A percentile compares a stretch with the other conserved stretches of the same genome.
Evolutionary conservation across 2,888 invertebrate species (phyloP).

Genomic region (Argyresthia goedartella): DNA sequence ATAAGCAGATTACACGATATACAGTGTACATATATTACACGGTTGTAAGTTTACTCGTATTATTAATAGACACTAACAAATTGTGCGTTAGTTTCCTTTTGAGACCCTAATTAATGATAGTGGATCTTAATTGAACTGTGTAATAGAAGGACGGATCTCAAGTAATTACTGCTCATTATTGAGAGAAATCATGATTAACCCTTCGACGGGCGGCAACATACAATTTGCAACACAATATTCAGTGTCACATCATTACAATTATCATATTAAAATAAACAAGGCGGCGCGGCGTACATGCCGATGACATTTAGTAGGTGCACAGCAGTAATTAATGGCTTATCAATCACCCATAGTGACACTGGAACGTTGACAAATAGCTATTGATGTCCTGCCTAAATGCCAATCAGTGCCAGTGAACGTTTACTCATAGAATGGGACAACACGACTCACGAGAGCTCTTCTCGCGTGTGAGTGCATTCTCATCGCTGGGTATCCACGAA

Average conservation of each 20-base stretch:
- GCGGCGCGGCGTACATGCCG: neutral
- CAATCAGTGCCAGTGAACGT: slow-evolving; percentile 24
- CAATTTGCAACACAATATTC: neutral
- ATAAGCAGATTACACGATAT: no score
- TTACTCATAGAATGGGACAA: no score
- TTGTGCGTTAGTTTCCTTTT: no score
- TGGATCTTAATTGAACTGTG: neutral
- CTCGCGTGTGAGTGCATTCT: slow-evolving; percentile 23
- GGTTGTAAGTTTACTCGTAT: no score
- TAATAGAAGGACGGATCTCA: neutral
- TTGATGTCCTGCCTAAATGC: slow-evolving; percentile 39
- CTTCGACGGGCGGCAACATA: neutral
- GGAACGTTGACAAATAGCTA: slow-evolving; percentile 57
- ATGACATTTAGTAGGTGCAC: neutral
- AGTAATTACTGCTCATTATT: neutral
- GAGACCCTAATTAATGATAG: neutral
- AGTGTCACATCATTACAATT: neutral
- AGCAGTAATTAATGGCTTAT: slow-evolving; percentile 48
- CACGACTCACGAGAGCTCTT: no score
- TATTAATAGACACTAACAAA: no score
- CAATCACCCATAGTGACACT: slow-evolving; percentile 25
- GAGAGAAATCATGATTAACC: neutral
- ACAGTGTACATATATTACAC: no score
- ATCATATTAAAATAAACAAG: neutral
- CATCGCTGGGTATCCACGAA: slow-evolving; percentile 42